These are phyloP conservation scores for Brachylomia viminalis DNA, from an alignment of 2,888 invertebrate genomes.

Conservation along the genomic window DNA sequence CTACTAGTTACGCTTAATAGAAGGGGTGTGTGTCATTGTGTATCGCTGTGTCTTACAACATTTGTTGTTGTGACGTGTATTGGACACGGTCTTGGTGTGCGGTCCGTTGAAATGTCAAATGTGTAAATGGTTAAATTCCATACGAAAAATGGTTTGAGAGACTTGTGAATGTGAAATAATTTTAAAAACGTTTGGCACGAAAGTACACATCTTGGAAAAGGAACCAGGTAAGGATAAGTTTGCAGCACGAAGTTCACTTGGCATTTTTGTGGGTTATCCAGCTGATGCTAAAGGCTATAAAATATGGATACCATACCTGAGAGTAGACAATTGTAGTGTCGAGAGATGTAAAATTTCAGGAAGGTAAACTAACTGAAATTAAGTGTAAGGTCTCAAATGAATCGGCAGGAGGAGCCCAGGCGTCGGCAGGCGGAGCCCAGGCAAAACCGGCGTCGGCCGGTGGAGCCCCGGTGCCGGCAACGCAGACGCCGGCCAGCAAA, in stretches of 20 bases:
- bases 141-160: no score
- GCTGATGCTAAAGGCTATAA: background rate
- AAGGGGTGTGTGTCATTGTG: background rate
- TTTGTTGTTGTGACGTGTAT: background rate
- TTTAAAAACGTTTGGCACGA: no score
- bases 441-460: no score
- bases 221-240: background rate
- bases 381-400: background rate
- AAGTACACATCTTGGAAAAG: background rate
- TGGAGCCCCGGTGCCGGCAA: no score
- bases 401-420: no score
- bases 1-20: background rate
- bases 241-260: background rate
- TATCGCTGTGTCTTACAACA: background rate
- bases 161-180: no score
- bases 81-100: background rate
- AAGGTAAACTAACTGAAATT: background rate
- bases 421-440: no score
- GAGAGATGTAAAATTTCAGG: background rate
- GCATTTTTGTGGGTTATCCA: background rate
- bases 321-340: background rate
- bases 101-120: background rate
- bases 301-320: conserved; percentile 3
- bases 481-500: no score
- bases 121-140: no score